Conservation (phyloP, 2,113 vertebrate genomes). For the Syngnathoides biaculeatus region DNA sequence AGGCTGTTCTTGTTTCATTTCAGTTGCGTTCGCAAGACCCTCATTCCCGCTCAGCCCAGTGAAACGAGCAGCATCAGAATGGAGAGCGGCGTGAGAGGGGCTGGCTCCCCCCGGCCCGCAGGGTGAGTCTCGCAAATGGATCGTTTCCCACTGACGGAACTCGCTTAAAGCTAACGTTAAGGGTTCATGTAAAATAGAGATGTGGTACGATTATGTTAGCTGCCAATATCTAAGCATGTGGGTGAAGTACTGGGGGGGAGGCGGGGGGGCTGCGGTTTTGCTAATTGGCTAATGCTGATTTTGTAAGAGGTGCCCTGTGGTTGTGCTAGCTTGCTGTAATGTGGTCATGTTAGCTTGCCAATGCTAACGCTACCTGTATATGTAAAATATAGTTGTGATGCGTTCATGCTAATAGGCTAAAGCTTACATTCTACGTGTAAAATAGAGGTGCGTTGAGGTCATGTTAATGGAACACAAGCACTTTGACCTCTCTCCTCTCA, state of each 20-base stretch:
- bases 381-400: too few species aligned
- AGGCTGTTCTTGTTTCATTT: conserved; percentile 26
- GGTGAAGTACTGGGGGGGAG: too few species aligned
- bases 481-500: conserved; percentile 40
- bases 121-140: conserved; percentile 73
- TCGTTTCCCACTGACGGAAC: not conserved
- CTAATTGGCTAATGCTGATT: not conserved
- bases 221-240: not conserved
- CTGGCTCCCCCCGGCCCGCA: conserved; percentile 88
- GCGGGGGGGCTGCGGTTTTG: too few species aligned
- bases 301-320: too few species aligned
- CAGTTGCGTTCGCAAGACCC: conserved; percentile 91
- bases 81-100: conserved; percentile 81
- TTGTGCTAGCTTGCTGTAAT: too few species aligned
- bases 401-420: too few species aligned
- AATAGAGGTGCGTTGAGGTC: too few species aligned
- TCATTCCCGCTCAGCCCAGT: conserved; percentile 86
- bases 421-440: too few species aligned
- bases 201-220: not conserved
- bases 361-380: too few species aligned
- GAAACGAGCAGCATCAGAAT: conserved; percentile 80
- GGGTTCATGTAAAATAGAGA: not conserved
- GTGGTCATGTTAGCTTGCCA: too few species aligned
- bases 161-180: not conserved
- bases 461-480: not conserved